Base-by-base conservation (phyloP, 2,113 vertebrate species). In the Bambusicola thoracicus region DNA sequence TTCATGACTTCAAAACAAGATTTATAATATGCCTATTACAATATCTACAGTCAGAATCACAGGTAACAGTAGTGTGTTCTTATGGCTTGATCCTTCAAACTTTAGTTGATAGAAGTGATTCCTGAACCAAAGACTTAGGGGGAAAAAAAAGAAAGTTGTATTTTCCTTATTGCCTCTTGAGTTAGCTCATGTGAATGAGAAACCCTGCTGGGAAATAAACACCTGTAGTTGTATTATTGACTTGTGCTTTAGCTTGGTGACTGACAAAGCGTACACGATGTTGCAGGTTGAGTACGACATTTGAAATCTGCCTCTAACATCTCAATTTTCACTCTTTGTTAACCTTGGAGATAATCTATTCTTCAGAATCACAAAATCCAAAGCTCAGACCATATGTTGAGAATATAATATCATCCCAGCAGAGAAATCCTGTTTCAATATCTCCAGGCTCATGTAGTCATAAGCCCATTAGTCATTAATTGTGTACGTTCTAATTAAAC, bases 401-500 rank as follows among this genome's bases (percentile, higher is more conserved):
- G 56, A 78, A 79, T n/a, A 53, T 41, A 67, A 8, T 65, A 49
- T 40, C 41, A 63, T 92, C 74, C 81, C 66, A 74, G 29, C 0
- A 69, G 69, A 87, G 41, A 93, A 89, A 81, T 85, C 30, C 77
- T 29, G 48, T 61, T 95, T 92, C 38, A 89, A 3, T 65, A 56
- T 87, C 81, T 91, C 17, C 41, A 84, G 67, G 62, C 15, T 95
- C 36, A 83, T 8, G 5, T 30, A 87, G 56, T 44, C 49, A 15
- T 14, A 12, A 92, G 58, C 29, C 49, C 32, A 53, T 84, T 92
- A 94, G 55, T 82, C 29, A 94, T 94, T 94, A 93, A 83, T 73
- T 69, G 19, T 10, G 16, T 80, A 85, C 81, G 93, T 89, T 92
- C 70, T 75, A 87, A 95, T 93, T 81, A 89, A 93, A 85, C 69